Evolutionary conservation across 1,140 invertebrate species (phyloP).

Genomic region (Manduca sexta): DNA sequence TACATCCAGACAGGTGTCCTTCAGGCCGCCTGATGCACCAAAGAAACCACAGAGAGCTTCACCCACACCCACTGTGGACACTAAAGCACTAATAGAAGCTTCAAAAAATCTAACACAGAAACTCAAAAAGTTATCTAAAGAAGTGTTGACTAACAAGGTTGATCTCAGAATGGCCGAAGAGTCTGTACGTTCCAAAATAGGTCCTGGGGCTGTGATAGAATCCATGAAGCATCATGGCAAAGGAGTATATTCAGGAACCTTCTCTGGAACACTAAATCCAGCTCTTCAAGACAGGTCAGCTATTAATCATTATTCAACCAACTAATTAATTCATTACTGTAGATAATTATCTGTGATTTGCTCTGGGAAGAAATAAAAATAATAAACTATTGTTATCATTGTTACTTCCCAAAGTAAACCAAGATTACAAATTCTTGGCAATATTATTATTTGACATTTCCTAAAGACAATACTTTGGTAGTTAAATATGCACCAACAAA

Average conservation of each 20-base stretch:
- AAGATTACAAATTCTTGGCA: too few relatives aligned
- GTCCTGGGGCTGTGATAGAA: slow-evolving; percentile 91
- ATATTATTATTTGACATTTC: too few relatives aligned
- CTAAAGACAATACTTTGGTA: too few relatives aligned
- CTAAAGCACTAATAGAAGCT: slow-evolving; percentile 87
- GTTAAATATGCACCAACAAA: too few relatives aligned
- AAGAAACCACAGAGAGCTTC: slow-evolving; percentile 46
- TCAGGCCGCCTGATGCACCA: slow-evolving; percentile 46
- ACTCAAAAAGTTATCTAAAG: slow-evolving; percentile 90
- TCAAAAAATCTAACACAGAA: slow-evolving; percentile 94
- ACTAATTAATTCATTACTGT: too few relatives aligned
- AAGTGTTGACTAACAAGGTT: slow-evolving; percentile 83
- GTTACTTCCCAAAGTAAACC: too few relatives aligned
- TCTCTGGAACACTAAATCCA: slow-evolving; percentile 92
- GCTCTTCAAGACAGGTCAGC: slow-evolving; percentile 88
- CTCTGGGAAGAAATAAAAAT: too few relatives aligned
- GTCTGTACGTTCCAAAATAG: slow-evolving; percentile 60
- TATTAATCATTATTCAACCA: too few relatives aligned
- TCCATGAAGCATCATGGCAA: slow-evolving; percentile 95
- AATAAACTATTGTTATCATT: too few relatives aligned
- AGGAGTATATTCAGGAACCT: slow-evolving; percentile 89
- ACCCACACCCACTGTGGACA: slow-evolving; percentile 73
- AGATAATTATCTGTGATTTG: too few relatives aligned
- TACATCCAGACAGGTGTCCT: slow-evolving; percentile 48
- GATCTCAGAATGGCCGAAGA: slow-evolving; percentile 72